A percentile compares a stretch with the other conserved stretches of the same genome.
These are phyloP conservation scores for Danio kyathit DNA, from an alignment of 2,797 vertebrate species.

Conservation along the genomic window DNA sequence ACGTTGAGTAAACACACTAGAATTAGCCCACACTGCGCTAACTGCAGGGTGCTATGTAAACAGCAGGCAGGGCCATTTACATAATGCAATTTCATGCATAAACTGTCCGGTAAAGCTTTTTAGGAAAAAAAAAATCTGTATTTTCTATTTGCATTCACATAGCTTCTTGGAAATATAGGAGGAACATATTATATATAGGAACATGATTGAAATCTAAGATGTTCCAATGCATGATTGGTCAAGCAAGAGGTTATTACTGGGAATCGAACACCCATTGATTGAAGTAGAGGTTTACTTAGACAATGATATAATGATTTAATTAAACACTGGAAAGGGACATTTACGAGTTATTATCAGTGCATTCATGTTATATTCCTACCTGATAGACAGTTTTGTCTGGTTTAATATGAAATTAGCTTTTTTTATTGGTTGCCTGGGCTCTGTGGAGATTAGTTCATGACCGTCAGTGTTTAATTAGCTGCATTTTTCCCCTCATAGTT, in stretches of 20 bases:
- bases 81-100: conserved; percentile 44
- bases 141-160: conserved; percentile 20
- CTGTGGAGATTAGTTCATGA: too few relatives aligned
- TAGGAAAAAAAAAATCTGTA: background rate
- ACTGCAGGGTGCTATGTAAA: conserved; percentile 45
- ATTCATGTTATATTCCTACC: background rate
- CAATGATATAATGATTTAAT: conserved; percentile 14
- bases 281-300: background rate
- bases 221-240: conserved; percentile 22
- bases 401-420: background rate
- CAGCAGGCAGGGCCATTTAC: conserved; percentile 42
- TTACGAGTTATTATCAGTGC: background rate
- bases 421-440: too few relatives aligned
- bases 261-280: background rate
- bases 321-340: background rate
- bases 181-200: background rate
- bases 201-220: conserved; percentile 27
- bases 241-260: background rate
- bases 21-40: conserved; percentile 45
- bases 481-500: too few relatives aligned
- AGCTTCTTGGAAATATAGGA: background rate
- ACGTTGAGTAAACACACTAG: conserved; percentile 44
- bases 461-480: too few relatives aligned
- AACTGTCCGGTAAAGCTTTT: conserved; percentile 10
- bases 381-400: background rate